A percentile compares a stretch with the other conserved stretches of the same genome.
phyloP scores from a whole-genome alignment of 1,140 invertebrate genomes.

The Trichomalopsis sarcophagae region DNA sequence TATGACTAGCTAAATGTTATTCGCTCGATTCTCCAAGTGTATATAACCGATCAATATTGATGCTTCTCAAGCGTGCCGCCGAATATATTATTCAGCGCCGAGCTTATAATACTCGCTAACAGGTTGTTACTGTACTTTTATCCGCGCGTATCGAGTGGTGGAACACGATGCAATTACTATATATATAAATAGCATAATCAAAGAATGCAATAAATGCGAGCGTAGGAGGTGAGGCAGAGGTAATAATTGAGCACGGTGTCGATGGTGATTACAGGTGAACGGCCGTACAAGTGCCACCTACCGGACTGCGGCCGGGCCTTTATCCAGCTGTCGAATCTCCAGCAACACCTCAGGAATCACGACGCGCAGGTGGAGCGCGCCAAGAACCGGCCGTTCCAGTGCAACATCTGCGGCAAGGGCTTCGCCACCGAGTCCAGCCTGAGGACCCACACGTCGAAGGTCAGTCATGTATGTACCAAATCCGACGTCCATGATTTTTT shows the following conservation, averaged over 20 bases:
- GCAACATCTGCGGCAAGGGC: constrained; percentile 96
- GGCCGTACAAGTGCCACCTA: constrained; percentile 97
- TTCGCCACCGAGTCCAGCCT: constrained; percentile 97
- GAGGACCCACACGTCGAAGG: constrained; percentile 96
- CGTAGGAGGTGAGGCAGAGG: not conserved
- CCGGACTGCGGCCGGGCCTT: constrained; percentile 96
- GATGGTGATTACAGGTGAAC: constrained; percentile 86
- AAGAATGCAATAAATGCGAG: too few species aligned
- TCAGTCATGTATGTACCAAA: constrained; percentile 85
- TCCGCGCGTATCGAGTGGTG: not conserved
- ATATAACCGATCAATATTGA: not conserved
- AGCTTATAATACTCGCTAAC: not conserved
- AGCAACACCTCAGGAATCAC: constrained; percentile 97
- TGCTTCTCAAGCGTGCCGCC: not conserved
- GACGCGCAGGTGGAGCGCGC: constrained; percentile 96
- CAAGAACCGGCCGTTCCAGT: constrained; percentile 96
- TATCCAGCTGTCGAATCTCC: constrained; percentile 97
- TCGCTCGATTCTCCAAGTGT: not conserved
- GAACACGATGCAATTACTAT: too few species aligned
- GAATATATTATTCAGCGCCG: not conserved
- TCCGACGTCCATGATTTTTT: constrained; percentile 71
- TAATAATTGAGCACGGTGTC: not conserved
- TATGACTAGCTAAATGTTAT: constrained; percentile 3
- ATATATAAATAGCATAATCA: too few species aligned
- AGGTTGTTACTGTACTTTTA: constrained; percentile 5